These are phyloP conservation scores for Platichthys stellatus DNA, from an alignment of 2,113 vertebrate species.

Conservation along the genomic window DNA sequence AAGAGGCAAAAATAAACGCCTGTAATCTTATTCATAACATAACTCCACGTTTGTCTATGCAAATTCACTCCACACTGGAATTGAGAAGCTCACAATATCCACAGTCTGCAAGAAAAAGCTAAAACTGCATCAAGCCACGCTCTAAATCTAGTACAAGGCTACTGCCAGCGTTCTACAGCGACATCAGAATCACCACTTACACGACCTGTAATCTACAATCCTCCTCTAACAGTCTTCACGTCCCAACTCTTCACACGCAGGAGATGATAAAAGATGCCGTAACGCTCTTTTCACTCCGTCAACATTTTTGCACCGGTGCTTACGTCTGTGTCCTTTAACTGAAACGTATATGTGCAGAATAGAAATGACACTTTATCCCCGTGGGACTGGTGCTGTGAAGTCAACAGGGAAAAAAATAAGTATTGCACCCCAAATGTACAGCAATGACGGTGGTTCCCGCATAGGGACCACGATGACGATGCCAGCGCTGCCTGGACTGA, in stretches of 20 bases:
- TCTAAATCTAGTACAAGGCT: slow-evolving; percentile 66
- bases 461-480: slow-evolving; percentile 35
- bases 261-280: slow-evolving; percentile 1
- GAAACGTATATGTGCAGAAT: slow-evolving; percentile 29
- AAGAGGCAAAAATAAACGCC: slow-evolving; percentile 42
- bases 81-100: slow-evolving; percentile 76
- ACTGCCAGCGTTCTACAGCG: slow-evolving; percentile 42
- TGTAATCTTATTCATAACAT: slow-evolving; percentile 77
- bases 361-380: slow-evolving; percentile 21
- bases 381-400: slow-evolving; percentile 17
- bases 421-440: slow-evolving; percentile 62
- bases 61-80: slow-evolving; percentile 79
- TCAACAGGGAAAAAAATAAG: slow-evolving; percentile 40
- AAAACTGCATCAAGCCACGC: slow-evolving; percentile 65
- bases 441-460: slow-evolving; percentile 37
- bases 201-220: slow-evolving; percentile 58
- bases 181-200: slow-evolving; percentile 51
- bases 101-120: slow-evolving; percentile 70
- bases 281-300: slow-evolving; percentile 11
- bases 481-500: slow-evolving; percentile 33
- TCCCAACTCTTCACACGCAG: slow-evolving; percentile 17
- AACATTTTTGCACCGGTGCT: slow-evolving; percentile 22
- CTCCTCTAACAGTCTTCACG: slow-evolving; percentile 19
- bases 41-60: slow-evolving; percentile 84
- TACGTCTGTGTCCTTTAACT: slow-evolving; percentile 14